A percentile compares a stretch with the other conserved stretches of the same genome.
Evolutionary conservation across 2,888 invertebrate genomes (phyloP).

Genomic region (Drosophila falleni): DNA sequence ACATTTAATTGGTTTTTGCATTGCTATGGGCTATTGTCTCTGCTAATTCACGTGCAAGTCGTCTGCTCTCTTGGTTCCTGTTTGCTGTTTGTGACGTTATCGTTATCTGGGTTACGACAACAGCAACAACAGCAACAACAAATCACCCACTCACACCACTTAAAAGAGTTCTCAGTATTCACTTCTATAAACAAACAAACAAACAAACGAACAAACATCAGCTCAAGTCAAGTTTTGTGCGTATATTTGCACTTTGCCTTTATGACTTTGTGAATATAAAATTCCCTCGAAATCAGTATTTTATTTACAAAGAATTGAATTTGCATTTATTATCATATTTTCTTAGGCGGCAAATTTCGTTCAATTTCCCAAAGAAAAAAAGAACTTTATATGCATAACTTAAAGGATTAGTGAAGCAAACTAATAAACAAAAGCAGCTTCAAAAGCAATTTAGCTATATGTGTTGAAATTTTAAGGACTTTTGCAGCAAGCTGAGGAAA

Average conservation of each 20-base stretch:
- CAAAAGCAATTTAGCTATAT: conserved; percentile 26
- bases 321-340: conserved; percentile 37
- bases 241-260: conserved; percentile 25
- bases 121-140: conserved; percentile 15
- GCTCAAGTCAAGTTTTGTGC: conserved; percentile 35
- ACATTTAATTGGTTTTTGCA: conserved; percentile 52
- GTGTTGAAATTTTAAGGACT: conserved; percentile 15
- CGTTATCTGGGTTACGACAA: conserved; percentile 47
- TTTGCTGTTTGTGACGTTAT: conserved; percentile 47
- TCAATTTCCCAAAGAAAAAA: background rate
- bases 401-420: conserved; percentile 23
- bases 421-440: conserved; percentile 33
- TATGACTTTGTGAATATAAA: conserved; percentile 30
- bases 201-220: conserved; percentile 20
- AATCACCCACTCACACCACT: background rate
- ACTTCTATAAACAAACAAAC: conserved; percentile 11
- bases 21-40: conserved; percentile 38
- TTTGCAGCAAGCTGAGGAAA: conserved; percentile 11
- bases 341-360: background rate
- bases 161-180: conserved; percentile 18
- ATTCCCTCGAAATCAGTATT: conserved; percentile 16
- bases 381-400: conserved; percentile 5
- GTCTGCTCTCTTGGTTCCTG: conserved; percentile 20
- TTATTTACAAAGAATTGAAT: conserved; percentile 32
- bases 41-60: conserved; percentile 49